Evolutionary conservation across 2,888 invertebrate species (phyloP).

Genomic region (Macropis europaea): DNA sequence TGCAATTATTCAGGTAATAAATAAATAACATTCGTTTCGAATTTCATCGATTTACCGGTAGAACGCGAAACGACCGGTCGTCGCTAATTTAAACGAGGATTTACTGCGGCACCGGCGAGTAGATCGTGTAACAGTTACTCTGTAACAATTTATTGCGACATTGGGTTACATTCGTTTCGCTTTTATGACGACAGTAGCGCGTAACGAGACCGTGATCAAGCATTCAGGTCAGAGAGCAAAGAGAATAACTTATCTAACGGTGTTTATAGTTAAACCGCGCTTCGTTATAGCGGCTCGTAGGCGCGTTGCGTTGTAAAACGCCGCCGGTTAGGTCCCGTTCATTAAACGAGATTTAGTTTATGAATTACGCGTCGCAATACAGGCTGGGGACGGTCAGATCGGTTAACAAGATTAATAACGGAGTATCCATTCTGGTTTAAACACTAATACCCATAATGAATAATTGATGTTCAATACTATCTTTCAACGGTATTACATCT

Average conservation of each 20-base stretch:
- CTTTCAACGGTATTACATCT: constrained; percentile 34
- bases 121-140: constrained; percentile 46
- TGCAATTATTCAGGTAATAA: constrained; percentile 4
- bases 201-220: constrained; percentile 49
- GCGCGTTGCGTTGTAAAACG: constrained; percentile 32
- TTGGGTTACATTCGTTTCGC: constrained; percentile 42
- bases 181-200: constrained; percentile 52
- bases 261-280: constrained; percentile 40
- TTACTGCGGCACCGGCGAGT: constrained; percentile 13
- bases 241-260: constrained; percentile 50
- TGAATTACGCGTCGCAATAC: constrained; percentile 38
- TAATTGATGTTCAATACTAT: constrained; percentile 49
- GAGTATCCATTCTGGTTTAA: constrained; percentile 26
- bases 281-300: background rate
- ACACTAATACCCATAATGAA: constrained; percentile 32
- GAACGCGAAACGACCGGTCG: constrained; percentile 8
- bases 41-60: constrained; percentile 11
- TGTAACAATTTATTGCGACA: constrained; percentile 57
- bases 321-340: constrained; percentile 17
- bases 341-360: constrained; percentile 41
- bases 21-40: background rate
- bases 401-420: constrained; percentile 51
- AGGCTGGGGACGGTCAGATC: constrained; percentile 4
- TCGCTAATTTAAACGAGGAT: constrained; percentile 39
- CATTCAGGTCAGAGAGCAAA: constrained; percentile 49